Evolutionary conservation across 2,888 invertebrate genomes (phyloP), one percentile per base, ranked within the genome.

Genomic region (Thereva unica): DNA sequence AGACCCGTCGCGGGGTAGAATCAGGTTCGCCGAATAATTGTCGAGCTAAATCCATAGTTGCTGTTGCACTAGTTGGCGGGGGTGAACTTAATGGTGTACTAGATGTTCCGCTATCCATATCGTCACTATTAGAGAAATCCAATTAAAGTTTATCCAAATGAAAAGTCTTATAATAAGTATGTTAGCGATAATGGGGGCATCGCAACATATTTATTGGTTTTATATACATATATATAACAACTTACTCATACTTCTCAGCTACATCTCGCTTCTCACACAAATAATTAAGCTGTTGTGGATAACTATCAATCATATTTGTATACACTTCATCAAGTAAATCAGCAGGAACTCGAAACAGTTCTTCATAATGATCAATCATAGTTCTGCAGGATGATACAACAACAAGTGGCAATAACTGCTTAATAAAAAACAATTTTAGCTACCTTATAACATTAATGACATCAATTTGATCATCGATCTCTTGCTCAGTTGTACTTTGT

Each of bases 261-360:
- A 69, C 37, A 50, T 71, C 73, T 8, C 72, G 72, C 10, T 73
- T 71, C 54, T 77, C 76, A 57, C 87, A 82, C 72, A 89, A 76
- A 61, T 84, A 83, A 80, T 95, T 92, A 47, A 95, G 84, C 64
- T 88, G 87, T 71, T 90, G 90, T 0, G 95, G 95, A 80, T 91
- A 89, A 12, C 87, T 86, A 78, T 95, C 93, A 82, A 93, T 87
- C 82, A 96, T 87, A 76, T 92, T 88, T 8, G 91, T 85, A 79
- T 94, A 93, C 5, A 95, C 88, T 76, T 94, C 92, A 78, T 96
- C 92, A 72, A 95, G 83, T 63, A 93, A 82, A 71, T 93, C 92
- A 0, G 92, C 89, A 7, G 92, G 86, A 59, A 95, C 87, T 78
- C 85, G 86, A 74, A 89, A 91, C 67, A 95, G 84, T 67, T 87